phyloP scores from a whole-genome alignment of 2,797 vertebrate species.

The Diplodus puntazzo region DNA sequence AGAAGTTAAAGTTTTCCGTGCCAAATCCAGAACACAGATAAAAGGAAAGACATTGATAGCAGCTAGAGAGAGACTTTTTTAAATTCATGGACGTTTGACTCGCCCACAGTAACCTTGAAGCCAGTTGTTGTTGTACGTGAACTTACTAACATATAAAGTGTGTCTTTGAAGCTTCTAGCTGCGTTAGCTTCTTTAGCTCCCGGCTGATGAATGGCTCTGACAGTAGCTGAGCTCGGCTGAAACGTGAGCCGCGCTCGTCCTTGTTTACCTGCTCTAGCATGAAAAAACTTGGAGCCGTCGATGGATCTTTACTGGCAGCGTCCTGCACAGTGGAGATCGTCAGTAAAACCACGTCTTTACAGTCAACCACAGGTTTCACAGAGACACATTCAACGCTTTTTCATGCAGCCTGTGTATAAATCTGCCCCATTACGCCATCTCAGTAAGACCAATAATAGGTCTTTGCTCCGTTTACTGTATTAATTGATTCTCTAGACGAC shows the following conservation, averaged over 20 bases:
- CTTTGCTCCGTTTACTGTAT: neutral
- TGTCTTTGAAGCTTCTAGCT: neutral
- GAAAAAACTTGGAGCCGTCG: neutral
- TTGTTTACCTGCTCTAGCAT: conserved; percentile 5
- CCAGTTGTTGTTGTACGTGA: neutral
- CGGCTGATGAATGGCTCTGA: conserved; percentile 3
- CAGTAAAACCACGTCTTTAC: no score
- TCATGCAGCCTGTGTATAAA: neutral
- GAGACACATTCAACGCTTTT: no score
- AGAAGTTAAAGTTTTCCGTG: neutral
- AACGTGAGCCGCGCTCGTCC: neutral
- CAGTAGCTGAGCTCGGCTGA: neutral
- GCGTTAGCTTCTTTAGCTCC: conserved; percentile 8
- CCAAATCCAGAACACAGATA: neutral
- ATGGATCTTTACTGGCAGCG: neutral
- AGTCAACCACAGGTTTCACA: neutral
- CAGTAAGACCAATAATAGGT: neutral
- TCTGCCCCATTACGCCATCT: neutral
- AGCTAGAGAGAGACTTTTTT: neutral
- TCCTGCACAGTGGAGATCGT: neutral
- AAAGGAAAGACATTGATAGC: neutral
- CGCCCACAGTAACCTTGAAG: neutral
- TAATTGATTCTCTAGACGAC: no score
- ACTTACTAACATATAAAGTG: neutral
- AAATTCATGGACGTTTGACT: neutral